Evolutionary conservation across 2,888 invertebrate genomes (phyloP), one percentile per base, ranked within the genome.

Genomic region (Blastobasis adustella): DNA sequence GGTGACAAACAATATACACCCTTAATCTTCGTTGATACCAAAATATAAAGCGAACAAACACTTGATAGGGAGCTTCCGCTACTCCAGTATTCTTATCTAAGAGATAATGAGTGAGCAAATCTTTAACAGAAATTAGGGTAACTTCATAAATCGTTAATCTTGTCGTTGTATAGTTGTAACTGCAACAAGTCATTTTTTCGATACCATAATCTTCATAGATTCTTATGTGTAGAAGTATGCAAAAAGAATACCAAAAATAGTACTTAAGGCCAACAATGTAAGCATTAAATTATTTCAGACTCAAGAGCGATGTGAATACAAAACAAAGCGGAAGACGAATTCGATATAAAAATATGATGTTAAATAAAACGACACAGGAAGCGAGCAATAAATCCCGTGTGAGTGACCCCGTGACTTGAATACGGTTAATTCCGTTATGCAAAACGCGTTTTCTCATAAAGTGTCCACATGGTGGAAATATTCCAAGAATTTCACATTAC

Each of bases 61-160:
- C 58, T 64, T 67, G 70, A 68, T 69, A 71, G 73, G 73, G 81
- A 82, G 85, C 87, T 83, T 86, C 87, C 87, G 83, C 78, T 69
- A 68, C 65, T 58, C 69, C 83, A 79, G 82, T 81, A 79, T 79
- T n/a, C 69, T 79, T 81, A 80, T 81, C 79, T 74, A 54, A 61
- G 65, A 67, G 66, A 66, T 67, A 68, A 66, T 42, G 8, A 46
- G 8, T 41, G 41, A 45, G 49, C 45, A 44, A 49, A 47, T 50
- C 62, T 58, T 62, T 57, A 47, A 40, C 45, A 43, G 57, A 50
- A 75, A 75, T 61, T 69, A 69, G 72, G 73, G 62, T 73, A 70
- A 61, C 62, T 67, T 61, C 62, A 69, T 70, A 63, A 67, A 48
- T 53, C 59, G 60, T 57, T 69, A 66, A 69, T 70, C 67, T 70